Conservation (phyloP, 35 echinoderm and acorn worm genomes). For the Apostichopus californicus region DNA sequence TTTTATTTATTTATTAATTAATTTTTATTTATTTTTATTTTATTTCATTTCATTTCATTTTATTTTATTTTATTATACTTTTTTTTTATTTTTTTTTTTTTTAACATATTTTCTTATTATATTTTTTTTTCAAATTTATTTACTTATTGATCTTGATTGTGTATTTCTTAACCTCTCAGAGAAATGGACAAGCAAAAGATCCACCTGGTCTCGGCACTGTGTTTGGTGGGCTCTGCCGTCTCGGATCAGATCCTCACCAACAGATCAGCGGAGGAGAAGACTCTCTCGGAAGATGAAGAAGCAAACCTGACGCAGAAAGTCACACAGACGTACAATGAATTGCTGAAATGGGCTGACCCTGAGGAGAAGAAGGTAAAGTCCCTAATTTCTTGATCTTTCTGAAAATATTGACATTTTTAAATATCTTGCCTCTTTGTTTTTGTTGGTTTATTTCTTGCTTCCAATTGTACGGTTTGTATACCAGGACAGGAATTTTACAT, state of each 20-base stretch:
- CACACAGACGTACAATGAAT: constrained; percentile 70
- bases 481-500: too few relatives aligned
- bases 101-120: neutral
- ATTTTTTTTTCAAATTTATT: neutral
- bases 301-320: constrained; percentile 56
- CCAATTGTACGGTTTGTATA: too few relatives aligned
- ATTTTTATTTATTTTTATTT: neutral
- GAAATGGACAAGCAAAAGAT: constrained; percentile 93
- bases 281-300: constrained; percentile 62
- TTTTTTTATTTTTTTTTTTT: neutral
- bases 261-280: constrained; percentile 44
- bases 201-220: constrained; percentile 71
- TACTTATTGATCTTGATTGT: neutral
- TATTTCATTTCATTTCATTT: neutral
- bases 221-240: constrained; percentile 73
- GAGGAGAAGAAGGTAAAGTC: constrained; percentile 90
- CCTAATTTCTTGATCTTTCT: too few relatives aligned
- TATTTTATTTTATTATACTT: neutral
- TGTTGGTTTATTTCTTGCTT: too few relatives aligned
- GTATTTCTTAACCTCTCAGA: constrained; percentile 43
- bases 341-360: constrained; percentile 91
- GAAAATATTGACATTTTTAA: too few relatives aligned
- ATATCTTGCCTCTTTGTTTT: too few relatives aligned
- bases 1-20: neutral
- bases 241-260: constrained; percentile 60